A percentile compares a stretch with the other conserved stretches of the same genome.
phyloP scores from a whole-genome alignment of 1,140 invertebrate species.

The Bombus pyrosoma region DNA sequence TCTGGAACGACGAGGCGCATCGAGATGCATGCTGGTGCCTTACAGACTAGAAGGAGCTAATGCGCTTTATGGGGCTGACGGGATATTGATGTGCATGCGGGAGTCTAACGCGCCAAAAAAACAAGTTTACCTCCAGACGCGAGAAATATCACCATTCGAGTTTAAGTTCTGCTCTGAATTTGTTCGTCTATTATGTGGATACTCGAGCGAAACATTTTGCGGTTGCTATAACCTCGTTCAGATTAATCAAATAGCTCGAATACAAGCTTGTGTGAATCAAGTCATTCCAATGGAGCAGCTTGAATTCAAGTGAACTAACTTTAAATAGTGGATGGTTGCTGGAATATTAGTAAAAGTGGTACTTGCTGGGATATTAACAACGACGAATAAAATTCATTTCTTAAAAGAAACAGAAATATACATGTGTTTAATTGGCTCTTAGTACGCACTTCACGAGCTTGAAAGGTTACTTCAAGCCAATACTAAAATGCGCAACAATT shows the following conservation, averaged over 20 bases:
- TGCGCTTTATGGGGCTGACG: constrained; percentile 20
- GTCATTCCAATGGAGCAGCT: too few relatives aligned
- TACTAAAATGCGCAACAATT: too few relatives aligned
- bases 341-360: too few relatives aligned
- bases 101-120: background rate
- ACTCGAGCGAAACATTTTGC: background rate
- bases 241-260: background rate
- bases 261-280: background rate
- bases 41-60: background rate
- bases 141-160: background rate
- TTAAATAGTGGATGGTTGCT: too few relatives aligned
- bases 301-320: too few relatives aligned
- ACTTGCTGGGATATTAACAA: too few relatives aligned
- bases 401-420: too few relatives aligned
- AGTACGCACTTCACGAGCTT: too few relatives aligned
- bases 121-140: too few relatives aligned
- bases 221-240: background rate
- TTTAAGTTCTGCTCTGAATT: background rate
- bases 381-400: too few relatives aligned
- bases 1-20: constrained; percentile 1
- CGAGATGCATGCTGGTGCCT: constrained; percentile 18
- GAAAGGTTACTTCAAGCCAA: too few relatives aligned
- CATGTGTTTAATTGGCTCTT: too few relatives aligned
- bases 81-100: constrained; percentile 17
- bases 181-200: background rate